Evolutionary conservation across 2,797 vertebrate genomes (phyloP).

Genomic region (Arremon brunneinucha): DNA sequence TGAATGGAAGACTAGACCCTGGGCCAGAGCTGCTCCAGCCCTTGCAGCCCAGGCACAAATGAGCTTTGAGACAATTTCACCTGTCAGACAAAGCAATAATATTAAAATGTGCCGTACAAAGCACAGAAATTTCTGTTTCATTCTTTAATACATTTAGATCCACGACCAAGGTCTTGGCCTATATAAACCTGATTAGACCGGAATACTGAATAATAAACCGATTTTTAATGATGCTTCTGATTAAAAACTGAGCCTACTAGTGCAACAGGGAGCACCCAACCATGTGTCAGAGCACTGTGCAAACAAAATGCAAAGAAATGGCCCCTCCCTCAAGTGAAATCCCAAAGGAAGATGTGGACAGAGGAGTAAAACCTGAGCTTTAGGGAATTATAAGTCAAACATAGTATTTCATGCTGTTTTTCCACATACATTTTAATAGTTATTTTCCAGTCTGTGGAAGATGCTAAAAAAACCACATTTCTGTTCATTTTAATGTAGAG

Average conservation of each 20-base stretch:
- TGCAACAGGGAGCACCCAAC: neutral
- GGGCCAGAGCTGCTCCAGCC: neutral
- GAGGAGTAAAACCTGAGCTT: neutral
- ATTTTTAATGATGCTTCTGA: neutral
- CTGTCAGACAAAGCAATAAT: neutral
- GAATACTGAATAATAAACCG: neutral
- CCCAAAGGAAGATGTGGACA: neutral
- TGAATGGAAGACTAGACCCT: neutral
- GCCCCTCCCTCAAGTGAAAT: neutral
- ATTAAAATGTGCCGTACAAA: neutral
- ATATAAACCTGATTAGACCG: neutral
- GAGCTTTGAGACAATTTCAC: neutral
- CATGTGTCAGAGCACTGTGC: neutral
- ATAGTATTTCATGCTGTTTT: neutral
- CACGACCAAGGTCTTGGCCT: neutral
- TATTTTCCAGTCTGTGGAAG: neutral
- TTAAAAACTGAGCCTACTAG: neutral
- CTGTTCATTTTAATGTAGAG: neutral
- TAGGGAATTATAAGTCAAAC: neutral
- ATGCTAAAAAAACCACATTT: neutral
- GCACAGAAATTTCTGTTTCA: neutral
- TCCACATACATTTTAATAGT: neutral
- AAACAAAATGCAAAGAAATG: neutral
- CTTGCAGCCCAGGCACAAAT: neutral
- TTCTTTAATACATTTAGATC: neutral